These are phyloP conservation scores for Hycleus cichorii DNA, from an alignment of 1,140 invertebrate genomes.

Conservation along the genomic window DNA sequence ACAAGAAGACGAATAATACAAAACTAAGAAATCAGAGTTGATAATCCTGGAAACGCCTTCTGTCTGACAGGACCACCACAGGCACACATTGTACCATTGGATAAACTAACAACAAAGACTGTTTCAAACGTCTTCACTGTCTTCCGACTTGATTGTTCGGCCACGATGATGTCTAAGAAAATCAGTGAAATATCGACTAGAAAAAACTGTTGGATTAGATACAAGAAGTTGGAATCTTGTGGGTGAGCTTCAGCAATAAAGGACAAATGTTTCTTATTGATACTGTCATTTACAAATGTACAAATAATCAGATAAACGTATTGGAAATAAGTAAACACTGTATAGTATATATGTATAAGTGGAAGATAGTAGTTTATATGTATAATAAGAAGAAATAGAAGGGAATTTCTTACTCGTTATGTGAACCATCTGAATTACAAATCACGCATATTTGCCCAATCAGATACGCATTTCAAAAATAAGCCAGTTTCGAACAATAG, in stretches of 20 bases:
- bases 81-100: no score
- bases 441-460: constrained; percentile 12
- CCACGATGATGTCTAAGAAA: no score
- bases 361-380: no score
- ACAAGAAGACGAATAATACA: no score
- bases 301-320: constrained; percentile 23
- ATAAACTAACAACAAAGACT: no score
- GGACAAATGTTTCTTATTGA: constrained; percentile 34
- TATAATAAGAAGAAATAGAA: background rate
- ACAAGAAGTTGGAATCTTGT: background rate
- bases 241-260: constrained; percentile 12
- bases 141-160: no score
- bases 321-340: constrained; percentile 11
- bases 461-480: constrained; percentile 6
- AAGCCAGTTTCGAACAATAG: constrained; percentile 1
- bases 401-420: constrained; percentile 21
- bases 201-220: no score
- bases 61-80: no score
- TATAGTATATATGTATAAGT: background rate
- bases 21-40: no score
- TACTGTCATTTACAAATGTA: constrained; percentile 36
- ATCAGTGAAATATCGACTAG: no score
- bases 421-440: constrained; percentile 14
- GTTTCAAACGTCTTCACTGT: no score
- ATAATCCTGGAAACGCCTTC: no score